Evolutionary conservation across 2,797 vertebrate genomes (phyloP), one percentile per base, ranked within the genome.

Genomic region (Amblyopsis hoosieri): DNA sequence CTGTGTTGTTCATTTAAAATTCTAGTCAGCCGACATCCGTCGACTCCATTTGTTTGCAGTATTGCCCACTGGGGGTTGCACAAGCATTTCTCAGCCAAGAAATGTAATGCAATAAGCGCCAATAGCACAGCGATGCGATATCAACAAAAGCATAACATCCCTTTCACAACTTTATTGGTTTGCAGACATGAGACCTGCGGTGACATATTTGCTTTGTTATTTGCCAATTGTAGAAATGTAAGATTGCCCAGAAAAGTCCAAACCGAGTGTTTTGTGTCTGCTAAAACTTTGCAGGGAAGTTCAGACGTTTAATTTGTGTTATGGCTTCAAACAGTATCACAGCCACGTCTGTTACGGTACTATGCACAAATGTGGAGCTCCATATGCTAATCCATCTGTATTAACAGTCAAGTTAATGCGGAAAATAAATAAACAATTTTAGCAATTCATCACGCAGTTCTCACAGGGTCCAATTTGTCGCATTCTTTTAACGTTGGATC

Each of bases 1-100:
- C 69, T 79, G 76, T 74, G 76, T 83, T 87, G 70, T 75, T 85
- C 78, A 83, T 90, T 87, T 87, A 76, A 87, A 81, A 87, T 83
- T 89, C 87, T 63, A 80, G 82, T 85, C 85, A 83, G 83, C 86
- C 82, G 81, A 81, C 80, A 84, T 80, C 81, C 66, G 45, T 82
- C 67, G 76, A 84, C 80, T 82, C 84, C 81, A 64, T 87, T 85
- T 37, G 62, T 84, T 82, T 66, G 76, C 69, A 0, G 61, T 76
- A 85, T 84, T 83, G 83, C 81, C 82, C 86, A 86, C 80, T 78
- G 81, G 85, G 85, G 87, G 80, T 75, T 82, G 78, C 79, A 33
- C 72, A 81, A 70, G 66, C 65, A n/a, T 70, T 81, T 64, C 63
- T 62, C 72, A 57, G 78, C 81, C 78, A 67, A 73, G 77, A 79